Evolutionary conservation across 2,113 vertebrate species (phyloP), one percentile per base, ranked within the genome.

Genomic region (Cyprinodon variegatus): DNA sequence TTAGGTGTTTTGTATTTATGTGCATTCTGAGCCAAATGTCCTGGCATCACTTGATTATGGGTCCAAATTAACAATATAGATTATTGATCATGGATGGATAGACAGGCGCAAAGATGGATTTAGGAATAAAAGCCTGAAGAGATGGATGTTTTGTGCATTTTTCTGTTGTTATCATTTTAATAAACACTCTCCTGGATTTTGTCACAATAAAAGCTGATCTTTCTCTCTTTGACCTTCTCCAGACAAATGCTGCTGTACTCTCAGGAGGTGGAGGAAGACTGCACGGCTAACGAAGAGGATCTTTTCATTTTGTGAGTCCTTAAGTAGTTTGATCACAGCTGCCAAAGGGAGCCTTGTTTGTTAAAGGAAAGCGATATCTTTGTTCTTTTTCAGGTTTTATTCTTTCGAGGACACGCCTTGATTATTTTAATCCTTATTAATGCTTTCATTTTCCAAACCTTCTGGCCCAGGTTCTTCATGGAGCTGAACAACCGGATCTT

Each of bases 401-500:
- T 48, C 9, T 7, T 53, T 40, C 36, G 13, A 7, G 17, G 14
- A 64, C 11, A 22, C 37, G n/a, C 11, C 22, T 20, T 11, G 8
- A 29, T 17, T 66, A 6, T 68, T 43, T 38, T 0, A 41, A n/a
- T 11, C 7, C 36, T 20, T 15, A 41, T 0, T 73, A 57, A 86
- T 9, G 13, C 48, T 1, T 2, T 11, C 14, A 3, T 80, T 43
- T 70, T 59, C 38, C 17, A 15, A 1, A 20, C n/a, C 15, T 40
- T 20, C 36, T 53, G 4, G 77, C 17, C 0, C n/a, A 99, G 98
- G 91, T 99, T 99, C 92, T 99, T 99, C 93, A 97, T 99, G 91
- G 97, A 99, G 89, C 96, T 97, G 74, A 99, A 99, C 87, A 98
- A 99, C 91, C 95, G 97, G 85, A 98, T 99, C 91, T 99, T 99